phyloP scores from a whole-genome alignment of 37 sponge, comb jelly and placozoan genomes.

The Spongilla lacustris region DNA sequence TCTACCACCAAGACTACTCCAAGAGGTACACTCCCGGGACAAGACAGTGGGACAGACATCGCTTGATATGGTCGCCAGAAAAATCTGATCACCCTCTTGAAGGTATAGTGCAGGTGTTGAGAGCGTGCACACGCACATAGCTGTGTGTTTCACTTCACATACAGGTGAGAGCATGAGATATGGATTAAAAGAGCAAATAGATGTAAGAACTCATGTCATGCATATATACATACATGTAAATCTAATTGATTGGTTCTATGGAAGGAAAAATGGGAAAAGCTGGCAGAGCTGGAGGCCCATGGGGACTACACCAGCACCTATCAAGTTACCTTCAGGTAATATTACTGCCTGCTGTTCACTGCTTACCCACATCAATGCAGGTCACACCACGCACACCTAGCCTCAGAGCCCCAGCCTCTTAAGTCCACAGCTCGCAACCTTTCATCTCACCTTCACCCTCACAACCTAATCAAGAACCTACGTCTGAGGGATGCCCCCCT shows the following conservation, averaged over 20 bases:
- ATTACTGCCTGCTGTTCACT: background rate
- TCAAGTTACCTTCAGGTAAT: constrained; percentile 34
- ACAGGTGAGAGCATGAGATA: constrained; percentile 57
- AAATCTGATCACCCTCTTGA: constrained; percentile 72
- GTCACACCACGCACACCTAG: background rate
- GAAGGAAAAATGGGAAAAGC: constrained; percentile 68
- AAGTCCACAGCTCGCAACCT: constrained; percentile 65
- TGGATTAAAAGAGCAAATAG: constrained; percentile 60
- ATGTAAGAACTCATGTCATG: constrained; percentile 12
- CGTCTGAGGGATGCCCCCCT: constrained; percentile 41
- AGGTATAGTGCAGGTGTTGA: constrained; percentile 37
- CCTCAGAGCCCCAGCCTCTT: background rate
- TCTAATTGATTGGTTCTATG: background rate
- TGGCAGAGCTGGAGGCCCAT: constrained; percentile 33
- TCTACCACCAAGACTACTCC: constrained; percentile 83
- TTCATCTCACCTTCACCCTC: constrained; percentile 73
- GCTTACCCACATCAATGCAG: background rate
- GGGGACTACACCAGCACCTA: constrained; percentile 56
- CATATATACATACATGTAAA: too few species aligned
- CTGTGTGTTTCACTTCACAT: background rate
- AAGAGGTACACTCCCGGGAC: constrained; percentile 26
- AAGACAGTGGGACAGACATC: constrained; percentile 82
- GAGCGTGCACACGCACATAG: too few species aligned
- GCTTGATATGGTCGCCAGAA: constrained; percentile 88
- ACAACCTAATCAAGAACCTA: constrained; percentile 59